These are phyloP conservation scores for Cosmia pyralina DNA, from an alignment of 2,888 invertebrate genomes.

Conservation along the genomic window DNA sequence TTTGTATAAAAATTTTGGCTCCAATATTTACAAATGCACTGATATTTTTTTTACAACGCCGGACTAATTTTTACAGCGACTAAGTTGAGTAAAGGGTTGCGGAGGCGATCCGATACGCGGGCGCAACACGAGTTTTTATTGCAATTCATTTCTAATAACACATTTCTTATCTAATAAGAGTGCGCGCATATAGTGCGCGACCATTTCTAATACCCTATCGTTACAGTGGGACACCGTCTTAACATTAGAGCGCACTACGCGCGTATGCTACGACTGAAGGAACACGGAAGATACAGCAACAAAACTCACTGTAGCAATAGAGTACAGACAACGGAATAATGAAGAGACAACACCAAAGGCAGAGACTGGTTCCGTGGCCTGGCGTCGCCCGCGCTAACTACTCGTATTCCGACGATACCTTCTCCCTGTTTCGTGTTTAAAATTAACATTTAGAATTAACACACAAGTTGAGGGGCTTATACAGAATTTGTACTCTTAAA, in stretches of 20 bases:
- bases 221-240: slow-evolving; percentile 80
- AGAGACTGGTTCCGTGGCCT: slow-evolving; percentile 79
- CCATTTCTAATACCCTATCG: slow-evolving; percentile 82
- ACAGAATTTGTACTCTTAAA: slow-evolving; percentile 94
- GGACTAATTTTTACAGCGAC: slow-evolving; percentile 87
- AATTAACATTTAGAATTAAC: slow-evolving; percentile 87
- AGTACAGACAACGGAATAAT: slow-evolving; percentile 82
- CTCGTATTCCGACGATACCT: slow-evolving; percentile 78
- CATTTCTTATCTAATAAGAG: slow-evolving; percentile 87
- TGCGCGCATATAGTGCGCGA: slow-evolving; percentile 84
- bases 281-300: slow-evolving; percentile 83
- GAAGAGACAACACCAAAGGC: slow-evolving; percentile 89
- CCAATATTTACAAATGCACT: slow-evolving; percentile 88
- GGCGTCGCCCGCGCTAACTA: slow-evolving; percentile 79
- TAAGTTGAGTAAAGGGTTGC: slow-evolving; percentile 78
- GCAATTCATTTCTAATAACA: slow-evolving; percentile 88
- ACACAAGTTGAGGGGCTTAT: slow-evolving; percentile 90
- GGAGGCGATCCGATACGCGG: slow-evolving; percentile 70
- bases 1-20: slow-evolving; percentile 89
- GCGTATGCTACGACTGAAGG: slow-evolving; percentile 69
- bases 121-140: slow-evolving; percentile 72
- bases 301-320: slow-evolving; percentile 88
- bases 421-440: slow-evolving; percentile 84
- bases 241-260: slow-evolving; percentile 50
- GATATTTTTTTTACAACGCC: slow-evolving; percentile 86